These are phyloP conservation scores for Saxidomus purpurata DNA, from an alignment of 1,140 invertebrate genomes.

Conservation along the genomic window DNA sequence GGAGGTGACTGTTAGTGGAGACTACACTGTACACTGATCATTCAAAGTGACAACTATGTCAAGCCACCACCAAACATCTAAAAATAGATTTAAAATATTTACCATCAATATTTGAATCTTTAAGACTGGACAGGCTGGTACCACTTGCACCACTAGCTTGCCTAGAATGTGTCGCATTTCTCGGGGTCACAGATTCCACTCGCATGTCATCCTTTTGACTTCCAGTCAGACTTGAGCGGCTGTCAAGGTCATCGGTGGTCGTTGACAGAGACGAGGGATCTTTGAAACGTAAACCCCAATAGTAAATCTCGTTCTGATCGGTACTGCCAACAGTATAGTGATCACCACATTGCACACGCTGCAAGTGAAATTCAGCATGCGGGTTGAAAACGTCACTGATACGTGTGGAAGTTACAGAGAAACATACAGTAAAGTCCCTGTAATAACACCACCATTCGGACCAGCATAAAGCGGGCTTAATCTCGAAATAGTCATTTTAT, in stretches of 20 bases:
- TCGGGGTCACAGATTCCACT: slow-evolving; percentile 83
- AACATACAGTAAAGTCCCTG: no score
- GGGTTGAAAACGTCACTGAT: no score
- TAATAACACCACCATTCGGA: no score
- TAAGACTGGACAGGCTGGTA: slow-evolving; percentile 42
- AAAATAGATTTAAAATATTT: no score
- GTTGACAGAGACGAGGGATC: slow-evolving; percentile 74
- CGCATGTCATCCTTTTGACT: slow-evolving; percentile 73
- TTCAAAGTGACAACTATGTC: no score
- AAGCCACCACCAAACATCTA: no score
- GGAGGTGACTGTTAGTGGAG: no score
- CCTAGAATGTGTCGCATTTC: slow-evolving; percentile 83
- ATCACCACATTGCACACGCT: slow-evolving; percentile 90
- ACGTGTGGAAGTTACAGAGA: no score
- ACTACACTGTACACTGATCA: no score
- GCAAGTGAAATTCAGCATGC: slow-evolving; percentile 19
- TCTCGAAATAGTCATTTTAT: no score
- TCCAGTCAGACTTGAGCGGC: slow-evolving; percentile 84
- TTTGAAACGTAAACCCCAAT: slow-evolving; percentile 90
- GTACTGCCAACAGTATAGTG: slow-evolving; percentile 90
- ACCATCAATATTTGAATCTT: slow-evolving; percentile 34
- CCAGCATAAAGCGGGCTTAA: no score
- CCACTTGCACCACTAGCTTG: slow-evolving; percentile 60
- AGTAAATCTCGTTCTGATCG: slow-evolving; percentile 90
- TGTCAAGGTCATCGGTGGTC: slow-evolving; percentile 69